Percentiles rank a stretch among this genome's conserved stretches.
These are phyloP conservation scores for Todiramphus chloris DNA, from an alignment of 2,113 vertebrate genomes.

Conservation along the genomic window DNA sequence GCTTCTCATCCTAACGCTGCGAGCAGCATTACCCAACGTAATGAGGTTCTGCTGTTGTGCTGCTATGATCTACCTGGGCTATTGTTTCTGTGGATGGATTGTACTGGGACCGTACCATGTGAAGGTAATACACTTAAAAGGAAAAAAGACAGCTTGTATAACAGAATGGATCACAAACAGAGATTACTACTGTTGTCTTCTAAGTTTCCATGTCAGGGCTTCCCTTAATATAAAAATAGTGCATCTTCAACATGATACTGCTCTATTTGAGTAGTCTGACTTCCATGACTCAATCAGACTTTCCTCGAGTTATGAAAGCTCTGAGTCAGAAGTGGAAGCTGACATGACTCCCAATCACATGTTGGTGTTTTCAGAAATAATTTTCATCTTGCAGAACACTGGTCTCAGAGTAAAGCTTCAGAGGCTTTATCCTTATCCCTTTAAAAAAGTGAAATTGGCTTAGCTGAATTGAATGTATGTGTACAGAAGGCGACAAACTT, in stretches of 20 bases:
- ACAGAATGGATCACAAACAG: not conserved
- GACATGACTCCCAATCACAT: slow-evolving; percentile 16
- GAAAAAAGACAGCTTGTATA: not conserved
- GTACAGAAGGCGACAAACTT: not conserved
- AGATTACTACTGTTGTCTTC: not conserved
- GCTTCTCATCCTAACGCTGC: slow-evolving; percentile 85
- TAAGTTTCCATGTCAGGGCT: not conserved
- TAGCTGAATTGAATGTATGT: not conserved
- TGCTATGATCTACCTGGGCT: slow-evolving; percentile 94
- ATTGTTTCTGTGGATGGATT: slow-evolving; percentile 98
- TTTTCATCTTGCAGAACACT: not conserved
- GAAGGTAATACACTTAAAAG: slow-evolving; percentile 77
- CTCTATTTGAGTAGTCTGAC: not conserved
- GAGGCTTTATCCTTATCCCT: not conserved
- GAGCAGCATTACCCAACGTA: slow-evolving; percentile 87
- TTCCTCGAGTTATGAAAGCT: slow-evolving; percentile 22
- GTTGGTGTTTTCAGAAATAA: slow-evolving; percentile 32
- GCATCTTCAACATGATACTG: not conserved
- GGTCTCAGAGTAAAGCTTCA: not conserved
- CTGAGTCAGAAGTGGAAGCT: slow-evolving; percentile 42
- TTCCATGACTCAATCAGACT: not conserved
- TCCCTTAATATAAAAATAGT: slow-evolving; percentile 19
- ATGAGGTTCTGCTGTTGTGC: slow-evolving; percentile 93
- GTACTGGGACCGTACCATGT: slow-evolving; percentile 93
- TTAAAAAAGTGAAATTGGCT: not conserved